Base-by-base conservation (phyloP, 2,888 invertebrate genomes). In the Ochropacha duplaris region DNA sequence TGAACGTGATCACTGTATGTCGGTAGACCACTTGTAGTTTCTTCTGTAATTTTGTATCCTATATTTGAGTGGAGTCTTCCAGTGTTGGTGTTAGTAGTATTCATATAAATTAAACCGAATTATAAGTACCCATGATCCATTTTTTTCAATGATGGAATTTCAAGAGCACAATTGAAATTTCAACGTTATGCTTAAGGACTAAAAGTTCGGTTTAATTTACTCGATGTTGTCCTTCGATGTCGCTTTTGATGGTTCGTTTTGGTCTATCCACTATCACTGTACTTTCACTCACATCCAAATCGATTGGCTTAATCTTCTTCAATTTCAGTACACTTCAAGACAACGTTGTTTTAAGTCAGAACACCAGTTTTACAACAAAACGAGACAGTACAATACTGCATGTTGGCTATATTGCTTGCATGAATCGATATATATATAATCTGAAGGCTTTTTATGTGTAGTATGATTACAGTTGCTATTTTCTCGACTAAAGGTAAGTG, bases 191-290 rank as follows among this genome's bases (percentile, higher is more conserved):
- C 19, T 28, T 19, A 39, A 12, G 22, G 22, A 22, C 52, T 63
- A 68, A 73, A 74, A 75, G 71, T 79, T 91, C 87, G 85, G 87
- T 88, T 87, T 81, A 71, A 81, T 82, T 88, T 84, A 74, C 70
- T 92, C 80, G 89, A 88, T 92, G 92, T 92, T 92, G 92, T 92
- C 83, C 77, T 78, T 92, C 90, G 90, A 87, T 92, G 92, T 92
- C 85, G 92, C 92, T 92, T 92, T 89, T 84, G 86, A 86, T 90
- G 90, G 90, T 90, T 90, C 87, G 86, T 87, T 87, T 86, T 77
- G 90, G 88, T 90, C 85, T 87, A 83, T 84, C 79, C 86, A 88
- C 88, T 75, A 79, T 85, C 86, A 88, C 88, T 82, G 69, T 85
- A 79, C 80, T 72, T 78, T 77, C 76, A 78, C 80, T 84, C 86